These are phyloP conservation scores for Centrocercus urophasianus DNA, from an alignment of 2,113 vertebrate species.

Conservation along the genomic window DNA sequence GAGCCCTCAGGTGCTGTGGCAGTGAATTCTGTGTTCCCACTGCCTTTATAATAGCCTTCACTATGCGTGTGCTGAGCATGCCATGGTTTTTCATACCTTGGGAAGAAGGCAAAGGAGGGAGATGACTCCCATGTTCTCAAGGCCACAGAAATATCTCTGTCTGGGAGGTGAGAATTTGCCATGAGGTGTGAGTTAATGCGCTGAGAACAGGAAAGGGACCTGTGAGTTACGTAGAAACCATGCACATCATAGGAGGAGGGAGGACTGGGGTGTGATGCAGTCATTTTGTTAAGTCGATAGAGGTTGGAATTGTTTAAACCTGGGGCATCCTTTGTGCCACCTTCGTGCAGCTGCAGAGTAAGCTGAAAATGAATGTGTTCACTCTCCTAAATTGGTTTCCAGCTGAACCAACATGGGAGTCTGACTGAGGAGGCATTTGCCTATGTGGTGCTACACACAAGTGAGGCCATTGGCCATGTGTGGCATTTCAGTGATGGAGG, in stretches of 20 bases:
- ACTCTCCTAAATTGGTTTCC: not conserved
- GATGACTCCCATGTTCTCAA: not conserved
- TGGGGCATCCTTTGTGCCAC: not conserved
- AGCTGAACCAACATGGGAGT: not conserved
- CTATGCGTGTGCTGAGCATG: not conserved
- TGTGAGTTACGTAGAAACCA: not conserved
- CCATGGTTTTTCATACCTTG: not conserved
- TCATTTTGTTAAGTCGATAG: not conserved
- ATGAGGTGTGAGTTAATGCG: not conserved
- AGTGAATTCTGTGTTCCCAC: not conserved
- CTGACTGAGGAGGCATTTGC: not conserved
- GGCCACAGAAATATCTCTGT: not conserved
- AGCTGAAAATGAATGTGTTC: fast-evolving
- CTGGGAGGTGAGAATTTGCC: not conserved
- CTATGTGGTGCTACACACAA: not conserved
- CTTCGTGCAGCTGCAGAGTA: not conserved
- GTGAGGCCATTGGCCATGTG: not conserved
- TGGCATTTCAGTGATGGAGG: too few species aligned
- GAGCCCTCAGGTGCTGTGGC: not conserved
- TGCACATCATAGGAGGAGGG: not conserved
- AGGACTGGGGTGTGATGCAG: not conserved
- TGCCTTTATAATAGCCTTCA: not conserved
- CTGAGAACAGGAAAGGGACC: not conserved
- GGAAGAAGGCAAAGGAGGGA: not conserved
- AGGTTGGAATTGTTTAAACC: not conserved